These are phyloP conservation scores for Podabrus alpinus DNA, from an alignment of 2,888 invertebrate species.

Conservation along the genomic window DNA sequence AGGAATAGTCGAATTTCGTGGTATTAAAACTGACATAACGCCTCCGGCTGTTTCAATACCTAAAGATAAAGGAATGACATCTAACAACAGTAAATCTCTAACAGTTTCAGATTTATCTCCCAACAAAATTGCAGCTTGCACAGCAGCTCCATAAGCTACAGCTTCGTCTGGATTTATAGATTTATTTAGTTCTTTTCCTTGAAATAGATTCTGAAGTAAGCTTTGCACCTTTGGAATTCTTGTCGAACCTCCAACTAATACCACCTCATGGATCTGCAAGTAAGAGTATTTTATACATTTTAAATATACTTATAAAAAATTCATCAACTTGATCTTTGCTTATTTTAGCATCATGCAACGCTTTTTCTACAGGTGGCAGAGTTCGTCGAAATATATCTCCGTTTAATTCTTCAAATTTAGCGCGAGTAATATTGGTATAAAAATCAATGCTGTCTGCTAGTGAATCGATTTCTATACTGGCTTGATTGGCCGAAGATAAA, in stretches of 20 bases:
- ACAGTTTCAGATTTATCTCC: slow-evolving; percentile 63
- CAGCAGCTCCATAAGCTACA: slow-evolving; percentile 70
- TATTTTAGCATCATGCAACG: slow-evolving; percentile 66
- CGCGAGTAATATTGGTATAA: slow-evolving; percentile 63
- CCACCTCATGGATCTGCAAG: slow-evolving; percentile 59
- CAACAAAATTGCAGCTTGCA: slow-evolving; percentile 65
- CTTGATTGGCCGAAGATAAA: slow-evolving; percentile 60
- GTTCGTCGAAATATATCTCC: slow-evolving; percentile 67
- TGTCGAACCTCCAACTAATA: slow-evolving; percentile 69
- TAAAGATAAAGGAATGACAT: slow-evolving; percentile 68
- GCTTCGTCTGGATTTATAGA: slow-evolving; percentile 76
- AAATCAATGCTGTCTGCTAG: slow-evolving; percentile 65
- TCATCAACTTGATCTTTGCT: slow-evolving; percentile 56
- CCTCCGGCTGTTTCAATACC: slow-evolving; percentile 76
- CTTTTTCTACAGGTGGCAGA: slow-evolving; percentile 67
- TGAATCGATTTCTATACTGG: slow-evolving; percentile 65
- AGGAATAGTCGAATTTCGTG: slow-evolving; percentile 69
- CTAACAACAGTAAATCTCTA: slow-evolving; percentile 67
- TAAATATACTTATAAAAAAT: background rate
- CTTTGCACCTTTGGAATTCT: slow-evolving; percentile 71
- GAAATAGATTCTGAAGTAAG: slow-evolving; percentile 60
- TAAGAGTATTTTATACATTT: slow-evolving; percentile 11
- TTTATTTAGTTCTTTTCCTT: slow-evolving; percentile 67
- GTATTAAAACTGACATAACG: slow-evolving; percentile 71
- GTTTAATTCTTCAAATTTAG: slow-evolving; percentile 68